Evolutionary conservation across 2,888 invertebrate species (phyloP).

Genomic region (Eudasyphora cyanicolor): DNA sequence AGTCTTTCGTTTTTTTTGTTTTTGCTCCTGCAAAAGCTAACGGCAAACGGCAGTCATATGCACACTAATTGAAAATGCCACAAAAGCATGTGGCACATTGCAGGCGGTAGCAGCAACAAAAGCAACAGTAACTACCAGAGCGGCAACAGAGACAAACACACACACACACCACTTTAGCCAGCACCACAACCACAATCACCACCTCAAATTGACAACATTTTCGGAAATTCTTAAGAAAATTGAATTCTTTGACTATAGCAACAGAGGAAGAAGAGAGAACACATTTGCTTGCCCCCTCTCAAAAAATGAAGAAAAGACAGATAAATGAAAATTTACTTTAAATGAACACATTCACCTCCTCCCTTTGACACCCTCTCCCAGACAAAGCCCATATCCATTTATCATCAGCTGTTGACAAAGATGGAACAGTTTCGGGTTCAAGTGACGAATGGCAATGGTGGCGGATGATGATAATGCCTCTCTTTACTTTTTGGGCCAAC

Average conservation of each 20-base stretch:
- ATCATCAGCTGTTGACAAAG: constrained; percentile 10
- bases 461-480: constrained; percentile 15
- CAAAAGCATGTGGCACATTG: constrained; percentile 63
- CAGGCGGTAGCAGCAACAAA: neutral
- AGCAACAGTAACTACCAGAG: constrained; percentile 15
- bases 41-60: constrained; percentile 45
- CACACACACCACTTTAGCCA: neutral
- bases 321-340: constrained; percentile 22
- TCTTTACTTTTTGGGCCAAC: constrained; percentile 2
- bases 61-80: constrained; percentile 68
- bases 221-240: constrained; percentile 60
- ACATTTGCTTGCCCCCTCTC: too few relatives aligned
- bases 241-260: constrained; percentile 30
- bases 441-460: neutral
- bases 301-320: neutral
- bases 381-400: neutral
- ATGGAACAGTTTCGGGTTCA: neutral
- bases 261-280: neutral
- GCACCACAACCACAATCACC: constrained; percentile 25
- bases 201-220: constrained; percentile 63
- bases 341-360: constrained; percentile 47
- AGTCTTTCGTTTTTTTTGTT: constrained; percentile 5
- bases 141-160: neutral
- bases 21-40: neutral
- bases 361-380: neutral